These are phyloP conservation scores for Mizuhopecten yessoensis DNA, from an alignment of 1,140 invertebrate species.

Conservation along the genomic window DNA sequence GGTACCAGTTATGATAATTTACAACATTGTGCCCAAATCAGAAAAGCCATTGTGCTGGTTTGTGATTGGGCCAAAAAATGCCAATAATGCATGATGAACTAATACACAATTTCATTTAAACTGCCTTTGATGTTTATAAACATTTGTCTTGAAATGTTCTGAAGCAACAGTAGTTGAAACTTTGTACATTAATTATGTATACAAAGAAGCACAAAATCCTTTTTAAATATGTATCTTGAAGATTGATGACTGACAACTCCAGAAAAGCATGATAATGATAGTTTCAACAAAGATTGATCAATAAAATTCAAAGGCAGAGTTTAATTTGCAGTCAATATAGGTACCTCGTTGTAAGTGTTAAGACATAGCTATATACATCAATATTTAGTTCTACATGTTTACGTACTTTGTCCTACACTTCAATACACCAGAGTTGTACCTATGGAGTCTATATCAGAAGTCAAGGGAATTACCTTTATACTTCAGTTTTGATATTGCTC, in stretches of 20 bases:
- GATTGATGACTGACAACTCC: too few species aligned
- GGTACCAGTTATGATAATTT: neutral
- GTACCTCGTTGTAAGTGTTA: neutral
- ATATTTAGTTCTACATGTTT: neutral
- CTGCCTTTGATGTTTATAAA: neutral
- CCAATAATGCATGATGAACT: neutral
- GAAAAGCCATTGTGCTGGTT: too few species aligned
- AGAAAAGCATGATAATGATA: neutral
- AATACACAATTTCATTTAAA: neutral
- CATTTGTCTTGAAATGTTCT: too few species aligned
- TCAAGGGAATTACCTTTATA: neutral
- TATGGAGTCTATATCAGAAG: too few species aligned
- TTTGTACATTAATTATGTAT: too few species aligned
- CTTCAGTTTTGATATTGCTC: neutral
- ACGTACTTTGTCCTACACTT: neutral
- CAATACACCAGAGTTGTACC: neutral
- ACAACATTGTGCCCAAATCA: too few species aligned
- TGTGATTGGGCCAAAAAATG: too few species aligned
- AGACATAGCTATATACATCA: neutral
- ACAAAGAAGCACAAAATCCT: too few species aligned
- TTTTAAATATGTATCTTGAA: too few species aligned
- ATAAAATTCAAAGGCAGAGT: neutral
- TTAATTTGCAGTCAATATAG: neutral
- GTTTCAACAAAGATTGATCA: neutral
- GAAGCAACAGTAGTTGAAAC: too few species aligned